phyloP scores from a whole-genome alignment of 2,888 invertebrate species.

The Eumerus sabulonum region DNA sequence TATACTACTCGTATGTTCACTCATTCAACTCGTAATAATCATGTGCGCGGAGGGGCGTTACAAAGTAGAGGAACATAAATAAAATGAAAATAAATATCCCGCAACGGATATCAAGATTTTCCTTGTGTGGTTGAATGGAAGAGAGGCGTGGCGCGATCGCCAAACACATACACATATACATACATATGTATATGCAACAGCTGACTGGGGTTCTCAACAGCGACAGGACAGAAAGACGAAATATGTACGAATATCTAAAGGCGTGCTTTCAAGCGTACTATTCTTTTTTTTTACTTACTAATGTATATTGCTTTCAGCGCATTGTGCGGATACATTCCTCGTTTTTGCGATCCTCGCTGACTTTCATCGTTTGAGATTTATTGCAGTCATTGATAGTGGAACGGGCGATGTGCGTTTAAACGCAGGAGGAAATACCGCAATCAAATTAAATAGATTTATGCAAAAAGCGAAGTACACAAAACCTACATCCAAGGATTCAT shows the following conservation, averaged over 20 bases:
- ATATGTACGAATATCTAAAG: constrained; percentile 39
- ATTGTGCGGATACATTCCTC: constrained; percentile 35
- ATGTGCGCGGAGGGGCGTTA: constrained; percentile 49
- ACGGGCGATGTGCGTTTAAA: neutral
- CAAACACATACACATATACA: constrained; percentile 3
- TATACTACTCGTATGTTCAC: constrained; percentile 32
- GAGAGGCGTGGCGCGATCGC: constrained; percentile 55
- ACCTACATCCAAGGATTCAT: too few relatives aligned
- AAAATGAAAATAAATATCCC: constrained; percentile 23
- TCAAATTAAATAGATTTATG: constrained; percentile 49
- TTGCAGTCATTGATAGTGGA: constrained; percentile 22
- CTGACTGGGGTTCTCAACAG: constrained; percentile 5
- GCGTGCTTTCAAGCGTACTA: constrained; percentile 42
- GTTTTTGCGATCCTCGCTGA: constrained; percentile 31
- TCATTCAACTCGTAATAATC: constrained; percentile 45
- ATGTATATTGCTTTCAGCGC: constrained; percentile 61
- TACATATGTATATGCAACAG: neutral
- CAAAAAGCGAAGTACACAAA: constrained; percentile 11
- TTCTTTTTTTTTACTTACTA: constrained; percentile 12
- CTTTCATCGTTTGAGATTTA: constrained; percentile 55
- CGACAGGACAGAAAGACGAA: too few relatives aligned
- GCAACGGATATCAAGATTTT: constrained; percentile 54
- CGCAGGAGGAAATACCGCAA: constrained; percentile 38
- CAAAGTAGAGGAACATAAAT: constrained; percentile 8
- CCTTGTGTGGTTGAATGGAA: constrained; percentile 55